A percentile compares a stretch with the other conserved stretches of the same genome.
phyloP scores from a whole-genome alignment of 2,113 vertebrate genomes.

The Stigmatopora nigra region DNA sequence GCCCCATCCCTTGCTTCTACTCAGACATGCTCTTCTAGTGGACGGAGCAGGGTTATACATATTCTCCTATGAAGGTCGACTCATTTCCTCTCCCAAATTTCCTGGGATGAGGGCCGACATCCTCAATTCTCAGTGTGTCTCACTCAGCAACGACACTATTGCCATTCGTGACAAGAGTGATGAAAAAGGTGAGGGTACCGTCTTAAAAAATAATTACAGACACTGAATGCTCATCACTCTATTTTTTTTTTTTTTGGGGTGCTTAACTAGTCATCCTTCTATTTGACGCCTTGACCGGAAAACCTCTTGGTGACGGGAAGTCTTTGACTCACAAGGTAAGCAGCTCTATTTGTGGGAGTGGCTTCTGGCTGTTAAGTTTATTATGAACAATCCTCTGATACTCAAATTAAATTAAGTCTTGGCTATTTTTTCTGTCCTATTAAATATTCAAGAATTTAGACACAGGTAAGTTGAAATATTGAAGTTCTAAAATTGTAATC shows the following conservation, averaged over 20 bases:
- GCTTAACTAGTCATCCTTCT: constrained; percentile 78
- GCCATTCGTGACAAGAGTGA: constrained; percentile 86
- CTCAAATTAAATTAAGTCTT: neutral
- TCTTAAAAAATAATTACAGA: neutral
- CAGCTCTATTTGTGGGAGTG: constrained; percentile 7
- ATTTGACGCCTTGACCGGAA: constrained; percentile 87
- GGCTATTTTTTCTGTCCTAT: neutral
- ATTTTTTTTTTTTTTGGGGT: constrained; percentile 12
- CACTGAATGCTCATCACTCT: neutral
- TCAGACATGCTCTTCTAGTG: constrained; percentile 86
- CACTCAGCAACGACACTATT: constrained; percentile 87
- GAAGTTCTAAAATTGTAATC: neutral
- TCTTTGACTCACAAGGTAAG: constrained; percentile 85
- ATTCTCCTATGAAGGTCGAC: constrained; percentile 90
- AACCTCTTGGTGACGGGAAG: constrained; percentile 84
- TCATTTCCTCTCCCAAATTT: constrained; percentile 86
- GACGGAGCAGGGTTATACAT: constrained; percentile 86
- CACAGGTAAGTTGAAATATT: neutral
- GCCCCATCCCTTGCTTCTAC: constrained; percentile 1
- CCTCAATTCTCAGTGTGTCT: constrained; percentile 81
- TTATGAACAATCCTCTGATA: neutral
- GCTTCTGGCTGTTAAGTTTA: neutral
- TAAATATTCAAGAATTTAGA: neutral
- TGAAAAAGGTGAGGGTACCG: constrained; percentile 75
- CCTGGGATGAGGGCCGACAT: constrained; percentile 85